Conservation (phyloP, 2,113 vertebrate species). For the Craseonycteris thonglongyai region DNA sequence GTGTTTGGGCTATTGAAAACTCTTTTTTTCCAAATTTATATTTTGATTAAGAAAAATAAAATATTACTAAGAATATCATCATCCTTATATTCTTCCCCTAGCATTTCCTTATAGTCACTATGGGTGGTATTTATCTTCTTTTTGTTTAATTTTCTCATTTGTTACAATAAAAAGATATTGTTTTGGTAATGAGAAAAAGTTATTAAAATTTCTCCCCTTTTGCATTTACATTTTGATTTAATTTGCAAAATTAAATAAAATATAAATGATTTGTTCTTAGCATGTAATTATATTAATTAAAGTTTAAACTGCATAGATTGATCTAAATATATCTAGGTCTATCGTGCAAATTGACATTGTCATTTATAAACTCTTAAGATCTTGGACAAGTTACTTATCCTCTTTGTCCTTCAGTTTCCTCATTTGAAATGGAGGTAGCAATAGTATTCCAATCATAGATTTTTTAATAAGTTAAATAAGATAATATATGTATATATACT, state of each 20-base stretch:
- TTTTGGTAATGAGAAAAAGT: constrained; percentile 38
- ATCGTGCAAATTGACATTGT: not conserved
- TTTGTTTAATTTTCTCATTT: constrained; percentile 40
- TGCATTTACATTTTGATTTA: constrained; percentile 50
- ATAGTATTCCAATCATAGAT: not conserved
- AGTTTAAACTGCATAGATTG: not conserved
- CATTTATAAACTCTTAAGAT: not conserved
- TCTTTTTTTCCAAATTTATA: not conserved
- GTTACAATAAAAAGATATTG: constrained; percentile 44
- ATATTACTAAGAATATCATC: not conserved
- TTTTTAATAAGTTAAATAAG: not conserved
- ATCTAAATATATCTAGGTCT: not conserved
- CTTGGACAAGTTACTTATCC: not conserved
- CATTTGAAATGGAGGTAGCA: not conserved
- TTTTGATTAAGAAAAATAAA: constrained; percentile 10
- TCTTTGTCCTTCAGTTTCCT: constrained; percentile 19
- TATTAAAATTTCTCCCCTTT: constrained; percentile 41
- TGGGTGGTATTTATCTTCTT: constrained; percentile 37
- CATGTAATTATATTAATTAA: not conserved
- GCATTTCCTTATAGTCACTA: not conserved
- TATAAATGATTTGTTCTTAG: constrained; percentile 8
- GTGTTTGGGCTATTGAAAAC: not conserved
- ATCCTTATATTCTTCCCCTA: not conserved
- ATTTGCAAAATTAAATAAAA: constrained; percentile 22
- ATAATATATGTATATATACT: not conserved